Conservation (phyloP, 2,797 vertebrate species). For the Macropus fuliginosus region DNA sequence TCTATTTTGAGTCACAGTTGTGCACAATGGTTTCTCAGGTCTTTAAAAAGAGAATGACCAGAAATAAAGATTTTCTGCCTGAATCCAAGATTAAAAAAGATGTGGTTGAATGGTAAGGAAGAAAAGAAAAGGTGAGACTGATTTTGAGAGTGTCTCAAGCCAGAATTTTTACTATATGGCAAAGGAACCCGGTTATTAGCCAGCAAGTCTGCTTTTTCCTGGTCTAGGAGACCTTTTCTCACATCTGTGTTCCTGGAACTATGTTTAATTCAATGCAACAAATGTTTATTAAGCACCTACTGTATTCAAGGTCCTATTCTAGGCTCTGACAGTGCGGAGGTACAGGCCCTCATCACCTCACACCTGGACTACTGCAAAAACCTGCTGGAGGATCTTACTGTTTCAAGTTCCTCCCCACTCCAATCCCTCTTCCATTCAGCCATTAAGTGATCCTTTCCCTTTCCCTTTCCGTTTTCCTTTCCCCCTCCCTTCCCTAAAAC, state of each 20-base stretch:
- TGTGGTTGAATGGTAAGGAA: accelerated
- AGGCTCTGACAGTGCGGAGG: neutral
- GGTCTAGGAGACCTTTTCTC: accelerated
- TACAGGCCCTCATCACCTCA: neutral
- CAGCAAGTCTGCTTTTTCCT: neutral
- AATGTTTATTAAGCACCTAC: neutral
- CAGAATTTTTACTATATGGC: neutral
- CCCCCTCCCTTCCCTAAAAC: too few species aligned
- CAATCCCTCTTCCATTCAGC: neutral
- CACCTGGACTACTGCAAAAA: neutral
- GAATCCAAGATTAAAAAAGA: neutral
- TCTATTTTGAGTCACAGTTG: neutral
- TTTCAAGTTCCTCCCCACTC: neutral
- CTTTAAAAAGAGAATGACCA: neutral
- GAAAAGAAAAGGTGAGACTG: neutral
- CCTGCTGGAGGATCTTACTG: neutral
- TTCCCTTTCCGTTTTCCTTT: too few species aligned
- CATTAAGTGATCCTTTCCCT: neutral
- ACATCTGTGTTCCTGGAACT: neutral
- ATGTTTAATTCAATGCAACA: neutral
- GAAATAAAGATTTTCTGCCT: neutral
- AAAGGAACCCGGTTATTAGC: neutral
- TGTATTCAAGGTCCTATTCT: neutral
- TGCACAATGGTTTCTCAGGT: neutral
- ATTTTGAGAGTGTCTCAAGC: neutral